Evolutionary conservation across 1,140 invertebrate genomes (phyloP).

Genomic region (Zeugodacus cucurbitae): DNA sequence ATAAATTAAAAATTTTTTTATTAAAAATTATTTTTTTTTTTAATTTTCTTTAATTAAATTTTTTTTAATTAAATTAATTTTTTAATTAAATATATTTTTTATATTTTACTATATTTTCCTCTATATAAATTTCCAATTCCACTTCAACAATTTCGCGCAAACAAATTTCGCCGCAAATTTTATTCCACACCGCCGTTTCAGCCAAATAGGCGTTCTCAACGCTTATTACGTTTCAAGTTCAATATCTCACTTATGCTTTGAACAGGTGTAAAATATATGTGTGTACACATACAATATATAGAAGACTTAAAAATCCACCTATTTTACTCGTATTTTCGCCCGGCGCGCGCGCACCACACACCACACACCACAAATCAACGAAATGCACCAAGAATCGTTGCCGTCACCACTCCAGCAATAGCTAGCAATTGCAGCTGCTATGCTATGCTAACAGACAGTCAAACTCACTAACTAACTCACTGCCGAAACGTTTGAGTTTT

Average conservation of each 20-base stretch:
- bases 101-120: neutral
- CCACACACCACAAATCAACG: neutral
- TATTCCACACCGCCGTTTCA: neutral
- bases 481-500: neutral
- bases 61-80: neutral
- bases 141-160: neutral
- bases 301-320: neutral
- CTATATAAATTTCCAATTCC: neutral
- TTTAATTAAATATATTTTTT: neutral
- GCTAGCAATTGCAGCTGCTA: neutral
- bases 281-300: neutral
- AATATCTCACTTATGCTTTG: conserved; percentile 21
- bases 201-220: neutral
- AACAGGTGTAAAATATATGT: neutral
- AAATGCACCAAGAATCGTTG: neutral
- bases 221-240: conserved; percentile 13
- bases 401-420: no score
- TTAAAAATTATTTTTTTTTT: neutral
- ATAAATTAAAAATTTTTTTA: no score
- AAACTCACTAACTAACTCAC: neutral
- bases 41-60: neutral
- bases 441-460: neutral
- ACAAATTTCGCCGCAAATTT: neutral
- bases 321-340: neutral
- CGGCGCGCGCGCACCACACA: no score